Conservation (phyloP, 2,888 invertebrate species). For the Melanotus villosus region DNA sequence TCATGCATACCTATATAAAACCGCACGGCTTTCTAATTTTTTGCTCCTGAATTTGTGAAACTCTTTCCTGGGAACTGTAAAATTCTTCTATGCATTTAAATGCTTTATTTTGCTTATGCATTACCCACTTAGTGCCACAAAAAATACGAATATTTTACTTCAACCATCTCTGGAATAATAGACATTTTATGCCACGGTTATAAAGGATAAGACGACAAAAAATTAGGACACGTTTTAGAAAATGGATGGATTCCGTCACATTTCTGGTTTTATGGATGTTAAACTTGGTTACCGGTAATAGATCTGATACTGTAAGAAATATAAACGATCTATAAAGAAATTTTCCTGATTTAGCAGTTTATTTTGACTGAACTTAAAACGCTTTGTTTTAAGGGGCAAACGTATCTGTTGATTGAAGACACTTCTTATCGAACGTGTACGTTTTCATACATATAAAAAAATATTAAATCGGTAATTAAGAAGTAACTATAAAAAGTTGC, state of each 20-base stretch:
- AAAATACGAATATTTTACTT: constrained; percentile 61
- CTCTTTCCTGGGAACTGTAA: constrained; percentile 65
- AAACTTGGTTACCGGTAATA: constrained; percentile 11
- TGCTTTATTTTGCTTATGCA: constrained; percentile 64
- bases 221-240: constrained; percentile 58
- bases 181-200: constrained; percentile 38
- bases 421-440: too few relatives aligned
- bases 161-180: constrained; percentile 42
- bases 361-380: background rate
- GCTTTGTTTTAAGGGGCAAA: too few relatives aligned
- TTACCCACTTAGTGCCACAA: constrained; percentile 50
- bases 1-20: constrained; percentile 54
- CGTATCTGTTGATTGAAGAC: too few relatives aligned
- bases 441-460: too few relatives aligned
- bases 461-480: too few relatives aligned
- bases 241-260: constrained; percentile 48
- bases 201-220: constrained; percentile 52
- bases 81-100: constrained; percentile 68
- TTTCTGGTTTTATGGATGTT: constrained; percentile 54
- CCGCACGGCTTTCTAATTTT: constrained; percentile 63
- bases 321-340: background rate
- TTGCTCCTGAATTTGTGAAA: constrained; percentile 59
- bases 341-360: background rate
- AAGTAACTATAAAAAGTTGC: too few relatives aligned
- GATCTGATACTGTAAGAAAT: background rate